Conservation (phyloP, 2,797 vertebrate species). For the Diceros bicornis region DNA sequence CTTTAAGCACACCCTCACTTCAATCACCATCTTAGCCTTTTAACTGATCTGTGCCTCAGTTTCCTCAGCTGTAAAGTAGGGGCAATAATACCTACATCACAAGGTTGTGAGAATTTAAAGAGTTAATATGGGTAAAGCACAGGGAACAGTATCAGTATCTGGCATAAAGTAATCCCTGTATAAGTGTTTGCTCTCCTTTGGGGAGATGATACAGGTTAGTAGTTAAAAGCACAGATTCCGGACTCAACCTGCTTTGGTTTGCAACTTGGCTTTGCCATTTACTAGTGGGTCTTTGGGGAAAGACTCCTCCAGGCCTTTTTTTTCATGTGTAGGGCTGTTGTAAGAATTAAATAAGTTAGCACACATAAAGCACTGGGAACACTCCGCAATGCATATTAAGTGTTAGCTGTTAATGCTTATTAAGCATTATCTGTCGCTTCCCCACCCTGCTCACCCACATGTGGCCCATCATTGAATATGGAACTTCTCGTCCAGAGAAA, state of each 20-base stretch:
- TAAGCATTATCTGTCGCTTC: not conserved
- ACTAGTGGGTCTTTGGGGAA: not conserved
- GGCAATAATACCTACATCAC: too few relatives aligned
- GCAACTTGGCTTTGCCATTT: not conserved
- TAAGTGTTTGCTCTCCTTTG: not conserved
- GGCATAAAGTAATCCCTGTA: rapidly evolving
- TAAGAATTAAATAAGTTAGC: not conserved
- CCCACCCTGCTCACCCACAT: not conserved
- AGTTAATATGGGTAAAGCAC: not conserved
- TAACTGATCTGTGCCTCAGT: not conserved
- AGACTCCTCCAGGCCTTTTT: not conserved
- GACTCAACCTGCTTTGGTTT: not conserved
- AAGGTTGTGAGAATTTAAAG: not conserved
- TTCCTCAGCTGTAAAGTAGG: not conserved
- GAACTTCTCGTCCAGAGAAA: not conserved
- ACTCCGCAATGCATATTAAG: not conserved
- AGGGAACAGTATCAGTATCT: not conserved
- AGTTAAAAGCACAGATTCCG: not conserved
- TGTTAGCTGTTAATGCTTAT: not conserved
- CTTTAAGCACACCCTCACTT: not conserved
- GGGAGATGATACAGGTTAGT: not conserved
- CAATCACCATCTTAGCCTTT: not conserved
- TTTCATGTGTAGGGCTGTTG: not conserved
- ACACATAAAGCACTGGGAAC: not conserved
- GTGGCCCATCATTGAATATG: not conserved